Evolutionary conservation across 1,140 invertebrate species (phyloP).

Genomic region (Drosophila quadrilineata): DNA sequence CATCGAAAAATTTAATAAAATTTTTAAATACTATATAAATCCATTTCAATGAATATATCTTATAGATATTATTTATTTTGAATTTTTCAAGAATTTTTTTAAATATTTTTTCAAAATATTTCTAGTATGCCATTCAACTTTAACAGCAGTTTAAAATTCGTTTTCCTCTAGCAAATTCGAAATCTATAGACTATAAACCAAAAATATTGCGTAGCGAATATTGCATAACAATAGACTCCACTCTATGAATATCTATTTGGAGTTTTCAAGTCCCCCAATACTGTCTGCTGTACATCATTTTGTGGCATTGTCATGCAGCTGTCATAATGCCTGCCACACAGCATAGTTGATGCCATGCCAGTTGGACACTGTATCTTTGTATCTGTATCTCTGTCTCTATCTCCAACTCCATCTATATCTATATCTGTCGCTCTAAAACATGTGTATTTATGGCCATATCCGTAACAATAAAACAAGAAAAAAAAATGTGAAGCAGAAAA

Average conservation of each 20-base stretch:
- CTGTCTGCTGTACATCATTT: no score
- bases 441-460: background rate
- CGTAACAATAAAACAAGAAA: conserved; percentile 10
- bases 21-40: background rate
- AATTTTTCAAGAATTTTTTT: no score
- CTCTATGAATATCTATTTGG: no score
- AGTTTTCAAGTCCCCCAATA: no score
- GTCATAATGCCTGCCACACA: conserved; percentile 11
- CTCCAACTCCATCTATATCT: background rate
- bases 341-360: conserved; percentile 4
- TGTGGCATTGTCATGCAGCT: conserved; percentile 10
- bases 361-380: conserved; percentile 32
- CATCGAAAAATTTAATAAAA: conserved; percentile 2
- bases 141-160: no score
- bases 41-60: background rate
- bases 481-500: conserved; percentile 14
- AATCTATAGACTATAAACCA: no score
- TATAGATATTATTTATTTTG: background rate
- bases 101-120: no score
- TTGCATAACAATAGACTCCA: background rate
- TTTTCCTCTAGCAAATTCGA: no score
- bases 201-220: no score
- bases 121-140: no score
- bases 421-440: no score
- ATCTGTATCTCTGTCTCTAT: background rate